A percentile compares a stretch with the other conserved stretches of the same genome.
Conservation (phyloP, 2,888 invertebrate species). For the Cheilosia vulpina region DNA sequence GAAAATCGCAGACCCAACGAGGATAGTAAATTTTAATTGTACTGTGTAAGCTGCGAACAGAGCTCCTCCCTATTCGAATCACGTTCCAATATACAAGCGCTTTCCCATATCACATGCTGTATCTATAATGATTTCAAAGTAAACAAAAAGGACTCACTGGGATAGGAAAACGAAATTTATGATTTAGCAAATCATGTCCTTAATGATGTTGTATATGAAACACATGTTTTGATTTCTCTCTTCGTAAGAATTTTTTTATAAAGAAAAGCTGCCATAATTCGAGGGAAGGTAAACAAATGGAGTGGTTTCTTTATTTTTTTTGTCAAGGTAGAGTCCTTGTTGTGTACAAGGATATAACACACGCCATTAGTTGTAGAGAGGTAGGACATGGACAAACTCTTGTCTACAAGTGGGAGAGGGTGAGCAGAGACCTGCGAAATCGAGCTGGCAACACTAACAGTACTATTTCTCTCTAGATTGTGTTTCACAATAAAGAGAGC, state of each 20-base stretch:
- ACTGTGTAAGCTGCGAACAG: neutral
- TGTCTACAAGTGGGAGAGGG: conserved; percentile 2
- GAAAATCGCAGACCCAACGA: conserved; percentile 5
- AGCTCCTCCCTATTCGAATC: conserved; percentile 13
- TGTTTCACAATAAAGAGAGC: neutral
- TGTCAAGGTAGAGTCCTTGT: conserved; percentile 47
- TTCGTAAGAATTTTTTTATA: conserved; percentile 8
- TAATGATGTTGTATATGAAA: conserved; percentile 27
- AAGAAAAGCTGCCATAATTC: conserved; percentile 60
- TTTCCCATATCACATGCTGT: neutral
- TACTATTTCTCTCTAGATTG: neutral
- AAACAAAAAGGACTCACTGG: conserved; percentile 14
- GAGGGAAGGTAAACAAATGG: conserved; percentile 63
- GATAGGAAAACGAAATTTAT: neutral
- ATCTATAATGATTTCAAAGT: neutral
- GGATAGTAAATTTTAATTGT: conserved; percentile 65
- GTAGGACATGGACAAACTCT: conserved; percentile 25
- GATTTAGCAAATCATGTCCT: conserved; percentile 48
- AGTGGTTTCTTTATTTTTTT: conserved; percentile 30
- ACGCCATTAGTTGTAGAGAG: conserved; percentile 30
- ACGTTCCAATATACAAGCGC: conserved; percentile 34
- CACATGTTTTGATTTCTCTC: conserved; percentile 24
- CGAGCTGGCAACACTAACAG: conserved; percentile 40
- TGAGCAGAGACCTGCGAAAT: neutral
- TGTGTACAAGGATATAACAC: conserved; percentile 33